phyloP scores from a whole-genome alignment of 2,113 vertebrate species.

The Zosterops japonicus region DNA sequence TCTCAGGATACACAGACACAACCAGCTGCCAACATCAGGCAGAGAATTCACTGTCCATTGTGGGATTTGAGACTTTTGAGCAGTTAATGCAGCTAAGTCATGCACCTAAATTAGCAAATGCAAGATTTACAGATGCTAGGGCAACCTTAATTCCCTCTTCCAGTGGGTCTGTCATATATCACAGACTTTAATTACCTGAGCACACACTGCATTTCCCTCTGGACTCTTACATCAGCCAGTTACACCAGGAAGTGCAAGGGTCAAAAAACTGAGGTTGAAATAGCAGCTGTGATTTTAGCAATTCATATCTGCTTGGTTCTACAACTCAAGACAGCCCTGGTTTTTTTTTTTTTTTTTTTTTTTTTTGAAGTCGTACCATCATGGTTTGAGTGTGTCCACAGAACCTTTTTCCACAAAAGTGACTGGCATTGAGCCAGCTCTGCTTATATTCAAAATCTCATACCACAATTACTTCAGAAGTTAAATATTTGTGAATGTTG shows the following conservation, averaged over 20 bases:
- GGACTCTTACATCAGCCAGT: neutral
- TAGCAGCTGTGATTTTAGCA: neutral
- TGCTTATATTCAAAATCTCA: neutral
- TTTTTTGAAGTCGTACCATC: neutral
- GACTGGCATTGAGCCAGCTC: neutral
- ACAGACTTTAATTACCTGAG: conserved; percentile 6
- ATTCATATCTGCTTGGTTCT: neutral
- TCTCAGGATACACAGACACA: neutral
- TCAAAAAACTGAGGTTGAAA: neutral
- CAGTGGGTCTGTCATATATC: accelerated
- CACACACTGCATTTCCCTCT: neutral
- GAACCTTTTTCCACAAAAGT: neutral
- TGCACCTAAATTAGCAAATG: neutral
- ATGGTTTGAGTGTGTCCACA: neutral
- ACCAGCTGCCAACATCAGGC: neutral
- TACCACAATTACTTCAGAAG: neutral
- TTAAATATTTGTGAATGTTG: neutral
- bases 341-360: neutral
- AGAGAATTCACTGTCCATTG: neutral
- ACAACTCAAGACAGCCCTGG: neutral
- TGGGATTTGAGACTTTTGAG: neutral
- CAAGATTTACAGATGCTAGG: neutral
- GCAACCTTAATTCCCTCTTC: neutral
- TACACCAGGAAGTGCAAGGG: neutral
- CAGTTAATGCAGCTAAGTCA: neutral